These are phyloP conservation scores for Melanerpes formicivorus DNA, from an alignment of 2,113 vertebrate genomes.

Conservation along the genomic window DNA sequence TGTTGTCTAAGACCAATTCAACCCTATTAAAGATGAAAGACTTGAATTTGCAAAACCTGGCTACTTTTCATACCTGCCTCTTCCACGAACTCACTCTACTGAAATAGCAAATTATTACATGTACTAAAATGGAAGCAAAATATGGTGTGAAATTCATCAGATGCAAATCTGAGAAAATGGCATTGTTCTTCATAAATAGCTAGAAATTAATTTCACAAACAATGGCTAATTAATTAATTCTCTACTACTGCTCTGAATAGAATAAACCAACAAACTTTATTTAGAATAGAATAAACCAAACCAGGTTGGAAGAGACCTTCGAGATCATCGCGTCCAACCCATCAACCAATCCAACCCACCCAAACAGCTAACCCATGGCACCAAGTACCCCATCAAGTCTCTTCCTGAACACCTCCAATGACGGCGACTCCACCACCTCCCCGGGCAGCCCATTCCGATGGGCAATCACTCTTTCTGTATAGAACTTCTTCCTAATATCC, in stretches of 20 bases:
- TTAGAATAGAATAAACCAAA: too few species aligned
- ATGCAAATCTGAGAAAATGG: neutral
- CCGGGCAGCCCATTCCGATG: too few species aligned
- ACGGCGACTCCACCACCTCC: too few species aligned
- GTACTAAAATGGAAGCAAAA: neutral
- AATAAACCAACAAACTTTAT: too few species aligned
- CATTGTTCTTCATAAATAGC: neutral
- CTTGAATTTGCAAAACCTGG: neutral
- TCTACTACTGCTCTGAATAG: neutral
- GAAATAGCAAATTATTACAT: neutral
- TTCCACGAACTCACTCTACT: neutral
- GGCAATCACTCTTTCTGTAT: too few species aligned
- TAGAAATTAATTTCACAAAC: neutral
- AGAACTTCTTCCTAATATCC: too few species aligned
- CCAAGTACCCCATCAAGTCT: too few species aligned
- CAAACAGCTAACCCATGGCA: too few species aligned
- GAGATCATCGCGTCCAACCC: too few species aligned
- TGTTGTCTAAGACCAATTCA: neutral
- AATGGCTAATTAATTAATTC: neutral
- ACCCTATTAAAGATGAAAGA: neutral
- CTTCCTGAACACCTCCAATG: too few species aligned
- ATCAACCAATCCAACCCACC: too few species aligned
- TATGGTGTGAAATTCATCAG: neutral
- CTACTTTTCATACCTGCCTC: neutral
- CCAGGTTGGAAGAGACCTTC: too few species aligned